Conservation (phyloP, 1,140 invertebrate species). For the Leptinotarsa undecemlineata region DNA sequence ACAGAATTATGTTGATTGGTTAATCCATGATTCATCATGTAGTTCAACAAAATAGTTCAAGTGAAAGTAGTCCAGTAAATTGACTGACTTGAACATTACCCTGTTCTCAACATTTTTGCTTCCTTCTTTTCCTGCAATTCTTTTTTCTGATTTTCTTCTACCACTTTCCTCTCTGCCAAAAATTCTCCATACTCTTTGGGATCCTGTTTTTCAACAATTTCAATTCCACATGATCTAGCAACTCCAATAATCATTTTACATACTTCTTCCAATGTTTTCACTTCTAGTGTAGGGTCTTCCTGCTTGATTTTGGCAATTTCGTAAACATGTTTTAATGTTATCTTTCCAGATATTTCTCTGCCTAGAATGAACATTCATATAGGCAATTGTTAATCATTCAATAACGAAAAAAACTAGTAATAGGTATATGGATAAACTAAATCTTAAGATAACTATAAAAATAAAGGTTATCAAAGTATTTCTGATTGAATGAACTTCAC, state of each 20-base stretch:
- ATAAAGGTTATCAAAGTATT: no score
- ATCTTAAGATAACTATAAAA: no score
- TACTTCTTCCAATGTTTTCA: constrained; percentile 66
- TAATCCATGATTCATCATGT: no score
- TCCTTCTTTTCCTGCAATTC: constrained; percentile 84
- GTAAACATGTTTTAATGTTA: constrained; percentile 95
- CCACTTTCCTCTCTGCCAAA: constrained; percentile 73
- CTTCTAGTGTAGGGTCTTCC: constrained; percentile 76
- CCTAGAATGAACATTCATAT: no score
- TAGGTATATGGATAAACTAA: no score
- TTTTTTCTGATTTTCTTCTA: constrained; percentile 76
- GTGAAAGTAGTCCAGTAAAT: background rate
- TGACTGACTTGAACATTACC: constrained; percentile 46
- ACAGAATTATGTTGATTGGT: no score
- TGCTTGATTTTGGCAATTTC: constrained; percentile 97
- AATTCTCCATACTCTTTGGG: constrained; percentile 83
- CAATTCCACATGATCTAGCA: constrained; percentile 80
- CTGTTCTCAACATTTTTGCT: constrained; percentile 89
- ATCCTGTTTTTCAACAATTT: constrained; percentile 84
- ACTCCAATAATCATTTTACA: constrained; percentile 78
- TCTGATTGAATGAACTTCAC: no score
- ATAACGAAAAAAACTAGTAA: no score
- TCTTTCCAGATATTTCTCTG: constrained; percentile 81
- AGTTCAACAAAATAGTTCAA: no score
- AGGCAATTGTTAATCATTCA: no score